These are phyloP conservation scores for Diadema setosum DNA, from an alignment of 35 echinoderm and acorn worm species.

Conservation along the genomic window DNA sequence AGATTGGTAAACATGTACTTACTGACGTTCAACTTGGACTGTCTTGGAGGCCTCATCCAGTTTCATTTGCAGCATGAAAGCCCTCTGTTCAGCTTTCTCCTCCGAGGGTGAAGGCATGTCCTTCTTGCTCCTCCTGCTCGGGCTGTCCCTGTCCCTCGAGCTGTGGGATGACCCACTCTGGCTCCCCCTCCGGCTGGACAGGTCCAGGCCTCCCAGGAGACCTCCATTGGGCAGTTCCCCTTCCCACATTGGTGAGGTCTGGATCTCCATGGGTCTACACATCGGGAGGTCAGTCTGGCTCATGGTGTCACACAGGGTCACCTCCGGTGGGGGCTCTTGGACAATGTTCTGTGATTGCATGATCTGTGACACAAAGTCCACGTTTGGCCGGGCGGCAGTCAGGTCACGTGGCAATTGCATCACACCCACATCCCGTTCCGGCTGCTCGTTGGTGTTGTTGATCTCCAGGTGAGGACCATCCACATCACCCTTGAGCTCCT, in stretches of 20 bases:
- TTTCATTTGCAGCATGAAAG: constrained; percentile 87
- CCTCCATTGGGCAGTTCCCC: background rate
- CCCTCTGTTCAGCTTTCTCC: constrained; percentile 62
- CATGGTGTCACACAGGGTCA: background rate
- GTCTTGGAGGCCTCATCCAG: constrained; percentile 87
- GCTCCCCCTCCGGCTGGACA: background rate
- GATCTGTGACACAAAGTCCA: background rate
- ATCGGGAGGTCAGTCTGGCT: constrained; percentile 1
- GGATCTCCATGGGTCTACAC: constrained; percentile 13
- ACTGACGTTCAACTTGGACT: constrained; percentile 84
- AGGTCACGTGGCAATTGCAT: background rate
- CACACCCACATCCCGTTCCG: constrained; percentile 43
- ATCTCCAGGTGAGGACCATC: background rate
- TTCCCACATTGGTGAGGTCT: background rate
- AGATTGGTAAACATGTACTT: constrained; percentile 60
- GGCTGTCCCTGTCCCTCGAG: background rate
- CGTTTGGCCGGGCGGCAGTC: background rate
- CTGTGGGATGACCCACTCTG: background rate
- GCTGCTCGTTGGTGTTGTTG: background rate
- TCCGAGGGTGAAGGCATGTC: constrained; percentile 71
- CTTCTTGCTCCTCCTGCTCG: constrained; percentile 29
- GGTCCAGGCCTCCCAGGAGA: background rate
- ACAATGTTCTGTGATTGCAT: background rate
- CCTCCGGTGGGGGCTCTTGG: background rate
- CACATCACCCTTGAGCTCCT: background rate